These are phyloP conservation scores for Connochaetes taurinus DNA, from an alignment of 2,113 vertebrate genomes.

Conservation along the genomic window DNA sequence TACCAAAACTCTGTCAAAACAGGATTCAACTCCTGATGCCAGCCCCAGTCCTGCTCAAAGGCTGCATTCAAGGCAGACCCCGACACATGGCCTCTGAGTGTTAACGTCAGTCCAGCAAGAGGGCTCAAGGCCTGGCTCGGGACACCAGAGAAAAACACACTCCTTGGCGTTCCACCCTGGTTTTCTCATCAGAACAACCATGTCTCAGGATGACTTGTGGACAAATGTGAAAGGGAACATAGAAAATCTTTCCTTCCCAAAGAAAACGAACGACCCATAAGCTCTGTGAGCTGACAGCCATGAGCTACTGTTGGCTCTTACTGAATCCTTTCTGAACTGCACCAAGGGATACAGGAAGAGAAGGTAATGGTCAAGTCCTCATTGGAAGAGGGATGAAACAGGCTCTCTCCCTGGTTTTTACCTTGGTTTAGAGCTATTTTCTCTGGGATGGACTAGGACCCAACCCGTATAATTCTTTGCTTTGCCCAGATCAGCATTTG, in stretches of 20 bases:
- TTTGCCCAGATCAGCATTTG: background rate
- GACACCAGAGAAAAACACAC: background rate
- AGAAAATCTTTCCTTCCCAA: background rate
- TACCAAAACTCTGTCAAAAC: background rate
- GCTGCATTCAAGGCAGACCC: background rate
- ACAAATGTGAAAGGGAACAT: background rate
- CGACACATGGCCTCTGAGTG: background rate
- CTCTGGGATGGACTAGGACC: background rate
- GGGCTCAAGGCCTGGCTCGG: background rate
- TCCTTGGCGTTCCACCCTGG: background rate
- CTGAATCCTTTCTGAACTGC: background rate
- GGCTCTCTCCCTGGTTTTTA: background rate
- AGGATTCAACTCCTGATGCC: background rate
- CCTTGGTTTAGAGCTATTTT: background rate
- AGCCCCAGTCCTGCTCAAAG: background rate
- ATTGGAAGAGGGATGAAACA: background rate
- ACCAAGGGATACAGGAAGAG: rapidly evolving
- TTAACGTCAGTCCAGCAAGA: background rate
- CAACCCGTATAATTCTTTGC: background rate
- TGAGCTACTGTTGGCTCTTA: background rate
- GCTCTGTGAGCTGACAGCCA: background rate
- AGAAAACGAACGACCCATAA: background rate
- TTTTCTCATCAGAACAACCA: conserved; percentile 17
- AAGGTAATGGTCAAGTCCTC: background rate
- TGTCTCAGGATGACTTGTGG: background rate